A percentile compares a stretch with the other conserved stretches of the same genome.
Conservation (phyloP, 1,140 invertebrate species). For the Diorhabda elongata region DNA sequence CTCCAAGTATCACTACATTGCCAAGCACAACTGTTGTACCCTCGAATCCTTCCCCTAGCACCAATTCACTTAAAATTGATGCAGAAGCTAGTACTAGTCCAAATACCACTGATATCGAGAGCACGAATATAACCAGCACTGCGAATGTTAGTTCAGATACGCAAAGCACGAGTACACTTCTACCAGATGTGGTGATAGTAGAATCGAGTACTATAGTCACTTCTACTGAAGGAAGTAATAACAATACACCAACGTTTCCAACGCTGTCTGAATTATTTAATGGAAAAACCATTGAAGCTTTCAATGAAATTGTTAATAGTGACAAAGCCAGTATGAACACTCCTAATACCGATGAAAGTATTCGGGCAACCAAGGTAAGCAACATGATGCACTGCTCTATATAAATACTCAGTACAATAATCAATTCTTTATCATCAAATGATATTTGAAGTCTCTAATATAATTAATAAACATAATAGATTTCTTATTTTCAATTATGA, state of each 20-base stretch:
- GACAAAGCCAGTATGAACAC: slow-evolving; percentile 8
- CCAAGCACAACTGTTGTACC: too few relatives aligned
- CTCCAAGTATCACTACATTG: slow-evolving; percentile 28
- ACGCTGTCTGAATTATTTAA: slow-evolving; percentile 37
- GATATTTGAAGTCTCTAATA: too few relatives aligned
- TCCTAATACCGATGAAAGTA: slow-evolving; percentile 24
- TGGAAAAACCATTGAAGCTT: slow-evolving; percentile 35
- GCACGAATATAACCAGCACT: slow-evolving; percentile 16
- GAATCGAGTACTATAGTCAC: slow-evolving; percentile 20
- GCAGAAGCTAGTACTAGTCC: slow-evolving; percentile 14
- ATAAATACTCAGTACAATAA: background rate
- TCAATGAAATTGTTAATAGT: slow-evolving; percentile 35
- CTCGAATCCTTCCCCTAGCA: too few relatives aligned
- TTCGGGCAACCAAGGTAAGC: slow-evolving; percentile 31
- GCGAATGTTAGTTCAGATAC: slow-evolving; percentile 2
- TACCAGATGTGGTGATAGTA: slow-evolving; percentile 9
- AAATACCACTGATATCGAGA: slow-evolving; percentile 15
- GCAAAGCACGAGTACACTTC: slow-evolving; percentile 11
- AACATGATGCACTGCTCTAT: background rate
- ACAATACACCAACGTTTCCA: slow-evolving; percentile 25
- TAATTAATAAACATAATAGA: too few relatives aligned
- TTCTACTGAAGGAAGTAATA: slow-evolving; percentile 22
- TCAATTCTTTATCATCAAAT: too few relatives aligned
- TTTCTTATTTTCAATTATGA: too few relatives aligned
- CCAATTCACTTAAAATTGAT: too few relatives aligned